A percentile compares a stretch with the other conserved stretches of the same genome.
phyloP scores from a whole-genome alignment of 2,888 invertebrate species.

The Hymenopus coronatus region DNA sequence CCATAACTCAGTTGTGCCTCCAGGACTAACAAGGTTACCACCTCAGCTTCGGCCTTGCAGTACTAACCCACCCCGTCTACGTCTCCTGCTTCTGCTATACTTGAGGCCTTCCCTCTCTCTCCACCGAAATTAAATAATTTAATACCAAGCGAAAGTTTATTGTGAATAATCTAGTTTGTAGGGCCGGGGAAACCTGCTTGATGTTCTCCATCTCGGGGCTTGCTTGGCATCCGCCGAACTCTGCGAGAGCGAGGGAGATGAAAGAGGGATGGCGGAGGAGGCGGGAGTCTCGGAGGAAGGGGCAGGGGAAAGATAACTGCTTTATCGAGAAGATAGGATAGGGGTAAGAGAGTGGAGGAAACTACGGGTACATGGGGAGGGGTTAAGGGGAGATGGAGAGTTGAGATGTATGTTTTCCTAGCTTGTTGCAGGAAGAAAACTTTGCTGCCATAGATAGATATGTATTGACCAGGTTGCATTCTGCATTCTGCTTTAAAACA shows the following conservation, averaged over 20 bases:
- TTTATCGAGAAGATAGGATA: slow-evolving; percentile 22
- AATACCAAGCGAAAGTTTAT: slow-evolving; percentile 52
- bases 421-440: background rate
- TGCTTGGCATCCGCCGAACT: background rate
- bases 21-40: slow-evolving; percentile 38
- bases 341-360: slow-evolving; percentile 9
- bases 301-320: slow-evolving; percentile 48
- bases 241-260: slow-evolving; percentile 25
- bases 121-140: slow-evolving; percentile 53
- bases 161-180: slow-evolving; percentile 53
- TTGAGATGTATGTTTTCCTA: slow-evolving; percentile 17
- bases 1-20: slow-evolving; percentile 38
- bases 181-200: slow-evolving; percentile 28
- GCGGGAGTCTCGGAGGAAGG: slow-evolving; percentile 38
- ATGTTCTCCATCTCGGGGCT: background rate
- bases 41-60: slow-evolving; percentile 51
- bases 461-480: slow-evolving; percentile 1
- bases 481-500: background rate
- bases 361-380: background rate
- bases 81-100: slow-evolving; percentile 41
- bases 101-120: slow-evolving; percentile 40
- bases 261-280: slow-evolving; percentile 36
- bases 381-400: slow-evolving; percentile 8
- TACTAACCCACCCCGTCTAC: slow-evolving; percentile 47
- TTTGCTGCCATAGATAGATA: background rate